Percentiles rank a stretch among this genome's conserved stretches.
These are phyloP conservation scores for Teleopsis dalmanni DNA, from an alignment of 1,140 invertebrate genomes.

Conservation along the genomic window DNA sequence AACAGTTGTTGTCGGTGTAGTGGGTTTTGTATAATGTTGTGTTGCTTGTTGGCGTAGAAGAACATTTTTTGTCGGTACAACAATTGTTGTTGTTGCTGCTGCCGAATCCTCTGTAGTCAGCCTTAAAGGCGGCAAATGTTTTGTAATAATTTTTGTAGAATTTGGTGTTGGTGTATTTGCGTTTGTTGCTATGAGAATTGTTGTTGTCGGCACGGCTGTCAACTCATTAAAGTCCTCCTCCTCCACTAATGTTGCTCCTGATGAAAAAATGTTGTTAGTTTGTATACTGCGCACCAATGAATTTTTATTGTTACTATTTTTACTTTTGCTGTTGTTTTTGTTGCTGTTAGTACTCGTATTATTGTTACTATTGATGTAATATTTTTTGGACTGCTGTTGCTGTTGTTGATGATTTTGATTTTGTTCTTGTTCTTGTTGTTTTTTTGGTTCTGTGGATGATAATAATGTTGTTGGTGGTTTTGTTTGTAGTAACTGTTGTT, in stretches of 20 bases:
- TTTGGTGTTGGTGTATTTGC: conserved; percentile 15
- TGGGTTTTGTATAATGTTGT: neutral
- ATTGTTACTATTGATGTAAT: conserved; percentile 14
- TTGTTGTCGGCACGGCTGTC: conserved; percentile 14
- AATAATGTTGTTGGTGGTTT: conserved; percentile 12
- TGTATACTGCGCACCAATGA: conserved; percentile 33
- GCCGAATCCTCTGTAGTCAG: conserved; percentile 2
- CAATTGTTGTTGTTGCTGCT: conserved; percentile 4
- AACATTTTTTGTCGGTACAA: conserved; percentile 20
- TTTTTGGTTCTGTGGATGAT: conserved; percentile 5
- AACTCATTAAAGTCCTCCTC: conserved; percentile 40
- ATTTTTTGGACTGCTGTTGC: conserved; percentile 8
- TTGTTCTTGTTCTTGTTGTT: conserved; percentile 13
- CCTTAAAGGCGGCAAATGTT: conserved; percentile 12
- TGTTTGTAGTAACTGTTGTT: neutral
- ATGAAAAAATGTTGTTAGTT: conserved; percentile 43
- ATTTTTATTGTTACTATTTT: conserved; percentile 18
- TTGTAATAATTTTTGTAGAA: neutral
- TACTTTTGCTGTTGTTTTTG: conserved; percentile 12
- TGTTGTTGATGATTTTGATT: conserved; percentile 19
- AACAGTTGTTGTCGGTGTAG: conserved; percentile 18
- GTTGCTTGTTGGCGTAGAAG: conserved; percentile 28
- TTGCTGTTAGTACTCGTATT: conserved; percentile 16
- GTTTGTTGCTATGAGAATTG: conserved; percentile 23
- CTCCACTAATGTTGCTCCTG: conserved; percentile 41